Conservation (phyloP, 2,797 vertebrate species). For the Brachyalestes nurse region DNA sequence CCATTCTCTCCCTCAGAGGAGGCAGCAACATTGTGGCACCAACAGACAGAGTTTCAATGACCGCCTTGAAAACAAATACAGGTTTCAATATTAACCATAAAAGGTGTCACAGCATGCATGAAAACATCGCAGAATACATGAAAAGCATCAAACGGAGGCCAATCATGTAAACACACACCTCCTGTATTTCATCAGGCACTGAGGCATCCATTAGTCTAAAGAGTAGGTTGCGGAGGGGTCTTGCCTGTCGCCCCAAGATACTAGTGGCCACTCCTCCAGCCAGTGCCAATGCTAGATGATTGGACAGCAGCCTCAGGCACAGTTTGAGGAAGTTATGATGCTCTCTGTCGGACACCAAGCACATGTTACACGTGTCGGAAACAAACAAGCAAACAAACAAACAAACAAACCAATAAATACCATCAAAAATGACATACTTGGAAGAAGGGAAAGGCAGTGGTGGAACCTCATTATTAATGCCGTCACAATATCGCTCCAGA, state of each 20-base stretch:
- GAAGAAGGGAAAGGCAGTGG: constrained; percentile 78
- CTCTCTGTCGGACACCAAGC: constrained; percentile 69
- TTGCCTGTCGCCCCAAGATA: constrained; percentile 81
- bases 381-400: neutral
- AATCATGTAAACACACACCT: constrained; percentile 65
- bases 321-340: constrained; percentile 84
- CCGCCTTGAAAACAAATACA: constrained; percentile 43
- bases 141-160: neutral
- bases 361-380: neutral
- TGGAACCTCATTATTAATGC: constrained; percentile 77
- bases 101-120: neutral
- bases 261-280: constrained; percentile 82
- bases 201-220: constrained; percentile 85
- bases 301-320: constrained; percentile 84
- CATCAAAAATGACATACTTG: constrained; percentile 57
- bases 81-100: neutral
- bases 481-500: constrained; percentile 82
- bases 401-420: neutral
- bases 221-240: constrained; percentile 82
- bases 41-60: constrained; percentile 77
- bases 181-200: constrained; percentile 84
- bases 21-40: constrained; percentile 83
- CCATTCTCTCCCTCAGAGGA: constrained; percentile 83
- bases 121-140: neutral
- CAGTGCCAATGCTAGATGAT: constrained; percentile 83